phyloP scores from a whole-genome alignment of 2,113 vertebrate genomes.

The Cairina moschata region DNA sequence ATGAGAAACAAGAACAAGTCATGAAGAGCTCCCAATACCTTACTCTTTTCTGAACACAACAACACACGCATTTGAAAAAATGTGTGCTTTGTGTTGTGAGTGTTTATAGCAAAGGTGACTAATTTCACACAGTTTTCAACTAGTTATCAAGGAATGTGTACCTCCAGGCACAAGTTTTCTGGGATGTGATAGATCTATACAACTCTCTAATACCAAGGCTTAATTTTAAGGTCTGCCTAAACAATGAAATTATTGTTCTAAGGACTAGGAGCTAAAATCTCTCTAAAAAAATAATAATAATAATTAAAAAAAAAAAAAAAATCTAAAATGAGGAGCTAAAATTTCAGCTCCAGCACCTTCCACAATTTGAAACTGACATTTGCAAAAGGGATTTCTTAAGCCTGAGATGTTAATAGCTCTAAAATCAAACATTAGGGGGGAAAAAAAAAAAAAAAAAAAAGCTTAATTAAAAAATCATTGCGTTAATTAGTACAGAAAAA shows the following conservation, averaged over 20 bases:
- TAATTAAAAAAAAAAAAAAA: too few species aligned
- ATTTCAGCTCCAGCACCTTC: not conserved
- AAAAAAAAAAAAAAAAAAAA: not conserved
- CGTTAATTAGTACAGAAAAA: not conserved
- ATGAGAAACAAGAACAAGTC: not conserved
- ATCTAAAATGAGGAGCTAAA: not conserved
- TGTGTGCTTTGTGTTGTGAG: not conserved
- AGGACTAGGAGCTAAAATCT: not conserved
- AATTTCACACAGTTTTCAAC: not conserved
- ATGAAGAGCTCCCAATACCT: not conserved
- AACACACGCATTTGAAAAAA: accelerated
- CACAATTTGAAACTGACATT: not conserved
- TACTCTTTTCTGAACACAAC: not conserved
- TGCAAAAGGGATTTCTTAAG: not conserved
- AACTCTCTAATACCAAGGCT: not conserved
- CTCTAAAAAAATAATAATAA: too few species aligned
- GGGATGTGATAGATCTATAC: not conserved
- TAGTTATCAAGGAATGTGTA: not conserved
- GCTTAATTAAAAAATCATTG: not conserved
- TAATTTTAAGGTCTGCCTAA: not conserved
- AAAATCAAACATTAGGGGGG: not conserved
- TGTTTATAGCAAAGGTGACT: not conserved
- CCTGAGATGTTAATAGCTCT: not conserved
- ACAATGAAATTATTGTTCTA: not conserved
- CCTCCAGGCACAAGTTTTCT: not conserved